Conservation (phyloP, 2,113 vertebrate genomes). For the Melanostigma gelatinosum region DNA sequence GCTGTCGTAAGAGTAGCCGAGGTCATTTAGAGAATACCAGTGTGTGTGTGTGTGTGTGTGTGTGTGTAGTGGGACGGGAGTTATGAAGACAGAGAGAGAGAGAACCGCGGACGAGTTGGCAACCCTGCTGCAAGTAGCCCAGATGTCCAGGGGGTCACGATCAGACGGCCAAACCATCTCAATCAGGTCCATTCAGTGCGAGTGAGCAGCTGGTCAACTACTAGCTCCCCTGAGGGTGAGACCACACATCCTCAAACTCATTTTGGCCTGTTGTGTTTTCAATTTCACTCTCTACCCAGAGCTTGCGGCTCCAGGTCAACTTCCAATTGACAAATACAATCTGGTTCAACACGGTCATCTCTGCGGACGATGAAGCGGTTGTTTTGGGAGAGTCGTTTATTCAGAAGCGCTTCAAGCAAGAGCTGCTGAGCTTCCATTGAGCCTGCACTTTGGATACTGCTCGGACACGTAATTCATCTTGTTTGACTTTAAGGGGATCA, state of each 20-base stretch:
- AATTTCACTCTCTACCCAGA: constrained; percentile 15
- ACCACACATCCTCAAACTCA: constrained; percentile 14
- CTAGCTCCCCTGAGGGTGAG: neutral
- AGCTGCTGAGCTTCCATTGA: neutral
- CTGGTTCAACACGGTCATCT: constrained; percentile 16
- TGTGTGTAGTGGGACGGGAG: too few species aligned
- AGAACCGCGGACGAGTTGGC: too few species aligned
- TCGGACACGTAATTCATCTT: neutral
- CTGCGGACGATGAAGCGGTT: neutral
- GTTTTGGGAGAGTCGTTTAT: constrained; percentile 24
- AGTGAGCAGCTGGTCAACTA: constrained; percentile 13
- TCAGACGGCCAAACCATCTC: constrained; percentile 10
- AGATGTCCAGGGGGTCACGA: constrained; percentile 13
- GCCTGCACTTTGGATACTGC: neutral
- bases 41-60: too few species aligned
- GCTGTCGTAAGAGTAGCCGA: neutral
- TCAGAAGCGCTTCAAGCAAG: neutral
- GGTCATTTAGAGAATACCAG: neutral
- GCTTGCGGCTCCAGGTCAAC: neutral
- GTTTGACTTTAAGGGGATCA: neutral
- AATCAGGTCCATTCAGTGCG: constrained; percentile 4
- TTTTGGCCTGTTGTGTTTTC: constrained; percentile 25
- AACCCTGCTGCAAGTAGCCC: neutral
- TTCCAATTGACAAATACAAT: constrained; percentile 16
- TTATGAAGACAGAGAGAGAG: too few species aligned